Percentiles rank a stretch among this genome's conserved stretches.
These are phyloP conservation scores for Neogobius melanostomus DNA, from an alignment of 2,113 vertebrate species.

Conservation along the genomic window DNA sequence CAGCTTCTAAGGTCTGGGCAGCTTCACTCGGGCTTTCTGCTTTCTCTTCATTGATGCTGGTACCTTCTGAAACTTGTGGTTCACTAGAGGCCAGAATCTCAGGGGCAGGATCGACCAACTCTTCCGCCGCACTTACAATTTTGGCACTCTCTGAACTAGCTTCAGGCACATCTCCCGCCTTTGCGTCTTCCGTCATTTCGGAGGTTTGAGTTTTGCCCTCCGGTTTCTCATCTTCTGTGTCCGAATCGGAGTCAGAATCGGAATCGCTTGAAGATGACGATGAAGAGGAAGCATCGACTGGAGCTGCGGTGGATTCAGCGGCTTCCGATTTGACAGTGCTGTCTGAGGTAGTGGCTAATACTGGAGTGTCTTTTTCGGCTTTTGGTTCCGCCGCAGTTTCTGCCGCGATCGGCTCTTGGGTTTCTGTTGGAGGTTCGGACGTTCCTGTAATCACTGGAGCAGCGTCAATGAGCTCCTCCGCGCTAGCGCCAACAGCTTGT, in stretches of 20 bases:
- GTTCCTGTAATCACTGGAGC: neutral
- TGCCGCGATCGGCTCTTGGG: slow-evolving; percentile 2
- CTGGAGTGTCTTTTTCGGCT: slow-evolving; percentile 1
- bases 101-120: slow-evolving; percentile 40
- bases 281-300: slow-evolving; percentile 39
- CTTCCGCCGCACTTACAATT: neutral
- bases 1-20: neutral
- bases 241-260: slow-evolving; percentile 16
- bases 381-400: neutral
- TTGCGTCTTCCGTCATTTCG: slow-evolving; percentile 26
- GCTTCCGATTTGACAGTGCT: neutral
- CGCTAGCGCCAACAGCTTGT: no score
- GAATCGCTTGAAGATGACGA: slow-evolving; percentile 72
- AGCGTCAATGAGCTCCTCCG: neutral
- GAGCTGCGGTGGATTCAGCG: slow-evolving; percentile 10
- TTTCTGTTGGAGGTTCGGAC: neutral
- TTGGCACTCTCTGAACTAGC: neutral
- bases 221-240: slow-evolving; percentile 60
- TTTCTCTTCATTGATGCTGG: neutral
- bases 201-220: slow-evolving; percentile 21
- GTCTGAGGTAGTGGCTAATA: slow-evolving; percentile 3
- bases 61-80: slow-evolving; percentile 29
- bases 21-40: neutral
- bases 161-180: slow-evolving; percentile 4
- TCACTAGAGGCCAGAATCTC: slow-evolving; percentile 21